Conservation (phyloP, 23 tunicate species). For the Halocynthia aurantium region DNA sequence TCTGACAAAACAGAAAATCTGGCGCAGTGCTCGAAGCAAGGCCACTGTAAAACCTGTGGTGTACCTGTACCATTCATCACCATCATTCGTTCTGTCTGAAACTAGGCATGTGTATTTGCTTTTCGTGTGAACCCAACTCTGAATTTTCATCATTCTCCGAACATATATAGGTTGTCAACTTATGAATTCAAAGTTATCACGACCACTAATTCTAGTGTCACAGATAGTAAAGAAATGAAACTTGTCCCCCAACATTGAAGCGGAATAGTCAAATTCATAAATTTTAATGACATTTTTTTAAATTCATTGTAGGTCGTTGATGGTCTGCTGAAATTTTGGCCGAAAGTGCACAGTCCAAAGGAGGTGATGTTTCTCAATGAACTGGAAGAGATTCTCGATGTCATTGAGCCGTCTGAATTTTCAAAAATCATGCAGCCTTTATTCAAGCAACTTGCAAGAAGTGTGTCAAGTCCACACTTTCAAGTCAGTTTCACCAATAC, state of each 20-base stretch:
- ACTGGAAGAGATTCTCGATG: constrained; percentile 96
- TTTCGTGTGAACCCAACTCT: no score
- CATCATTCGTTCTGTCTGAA: no score
- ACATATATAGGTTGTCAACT: no score
- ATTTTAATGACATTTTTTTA: not conserved
- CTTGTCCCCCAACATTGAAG: not conserved
- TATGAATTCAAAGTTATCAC: no score
- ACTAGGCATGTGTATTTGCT: no score
- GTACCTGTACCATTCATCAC: no score
- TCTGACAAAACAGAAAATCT: no score
- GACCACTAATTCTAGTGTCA: no score
- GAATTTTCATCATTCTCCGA: no score
- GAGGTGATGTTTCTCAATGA: constrained; percentile 99
- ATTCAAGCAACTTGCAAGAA: constrained; percentile 86
- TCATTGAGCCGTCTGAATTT: constrained; percentile 92
- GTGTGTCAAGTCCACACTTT: constrained; percentile 94
- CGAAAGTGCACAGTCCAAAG: constrained; percentile 97
- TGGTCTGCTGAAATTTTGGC: constrained; percentile 97
- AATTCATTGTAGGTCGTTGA: constrained; percentile 60
- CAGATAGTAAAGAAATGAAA: no score
- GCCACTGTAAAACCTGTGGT: no score
- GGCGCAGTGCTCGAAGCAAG: no score
- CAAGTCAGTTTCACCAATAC: constrained; percentile 47
- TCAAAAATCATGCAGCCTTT: constrained; percentile 86
- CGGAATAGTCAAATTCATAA: not conserved